Evolutionary conservation across 2,888 invertebrate species (phyloP).

Genomic region (Cenopis cana): DNA sequence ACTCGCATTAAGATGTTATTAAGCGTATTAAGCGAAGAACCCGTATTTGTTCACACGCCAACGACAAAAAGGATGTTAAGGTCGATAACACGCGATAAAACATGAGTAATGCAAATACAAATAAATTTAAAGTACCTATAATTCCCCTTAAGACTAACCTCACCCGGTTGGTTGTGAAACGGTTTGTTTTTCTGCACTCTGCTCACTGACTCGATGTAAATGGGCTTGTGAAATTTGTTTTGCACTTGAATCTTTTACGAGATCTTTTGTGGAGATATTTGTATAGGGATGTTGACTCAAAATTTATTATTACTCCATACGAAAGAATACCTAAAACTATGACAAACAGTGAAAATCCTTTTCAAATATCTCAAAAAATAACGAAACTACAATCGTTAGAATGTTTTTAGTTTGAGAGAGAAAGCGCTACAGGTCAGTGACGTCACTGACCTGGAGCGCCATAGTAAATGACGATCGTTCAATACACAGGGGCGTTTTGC

Average conservation of each 20-base stretch:
- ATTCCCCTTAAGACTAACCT: conserved; percentile 28
- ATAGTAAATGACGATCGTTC: too few relatives aligned
- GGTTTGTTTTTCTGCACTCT: conserved; percentile 19
- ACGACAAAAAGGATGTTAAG: conserved; percentile 35
- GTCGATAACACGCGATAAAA: conserved; percentile 32
- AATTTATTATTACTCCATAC: too few relatives aligned
- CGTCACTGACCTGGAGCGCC: too few relatives aligned
- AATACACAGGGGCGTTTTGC: too few relatives aligned
- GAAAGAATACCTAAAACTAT: too few relatives aligned
- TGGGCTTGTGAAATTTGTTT: conserved; percentile 13
- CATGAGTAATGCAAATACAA: conserved; percentile 42
- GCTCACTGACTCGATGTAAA: conserved; percentile 14
- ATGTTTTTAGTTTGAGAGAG: too few relatives aligned
- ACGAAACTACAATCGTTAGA: too few relatives aligned
- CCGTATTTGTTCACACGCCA: conserved; percentile 35
- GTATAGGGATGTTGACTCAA: too few relatives aligned
- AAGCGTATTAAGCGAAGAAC: conserved; percentile 7
- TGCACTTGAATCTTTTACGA: conserved; percentile 10
- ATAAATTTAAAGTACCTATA: conserved; percentile 34
- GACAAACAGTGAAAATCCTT: too few relatives aligned
- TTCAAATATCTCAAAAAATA: too few relatives aligned
- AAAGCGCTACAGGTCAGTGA: too few relatives aligned
- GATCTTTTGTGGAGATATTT: neutral
- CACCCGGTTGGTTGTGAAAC: conserved; percentile 42
- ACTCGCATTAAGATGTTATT: conserved; percentile 8